Evolutionary conservation across 2,113 vertebrate genomes (phyloP).

Genomic region (Pavo muticus): DNA sequence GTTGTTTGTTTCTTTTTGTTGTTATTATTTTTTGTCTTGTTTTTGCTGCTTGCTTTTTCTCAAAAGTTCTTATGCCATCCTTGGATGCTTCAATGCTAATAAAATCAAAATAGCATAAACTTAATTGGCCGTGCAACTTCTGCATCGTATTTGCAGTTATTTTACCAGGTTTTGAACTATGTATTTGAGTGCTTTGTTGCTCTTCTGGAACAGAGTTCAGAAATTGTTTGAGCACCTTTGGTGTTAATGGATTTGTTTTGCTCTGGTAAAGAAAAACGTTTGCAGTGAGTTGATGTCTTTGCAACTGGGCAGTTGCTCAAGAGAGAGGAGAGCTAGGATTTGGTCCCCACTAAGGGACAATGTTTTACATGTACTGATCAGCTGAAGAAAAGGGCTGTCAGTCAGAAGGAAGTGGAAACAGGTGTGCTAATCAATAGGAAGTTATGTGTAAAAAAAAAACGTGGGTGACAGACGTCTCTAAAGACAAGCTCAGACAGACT

Average conservation of each 20-base stretch:
- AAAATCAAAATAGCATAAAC: neutral
- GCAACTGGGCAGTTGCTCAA: neutral
- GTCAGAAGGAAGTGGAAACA: neutral
- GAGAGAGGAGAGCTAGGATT: neutral
- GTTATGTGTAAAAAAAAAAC: neutral
- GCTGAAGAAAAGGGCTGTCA: neutral
- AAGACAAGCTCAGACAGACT: neutral
- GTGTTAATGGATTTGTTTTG: neutral
- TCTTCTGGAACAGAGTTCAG: neutral
- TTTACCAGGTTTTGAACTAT: neutral
- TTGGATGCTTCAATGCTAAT: neutral
- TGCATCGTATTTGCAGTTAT: neutral
- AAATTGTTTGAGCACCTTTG: neutral
- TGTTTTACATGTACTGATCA: neutral
- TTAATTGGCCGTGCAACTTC: neutral
- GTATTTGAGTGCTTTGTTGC: neutral
- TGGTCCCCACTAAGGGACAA: neutral
- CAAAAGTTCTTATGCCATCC: neutral
- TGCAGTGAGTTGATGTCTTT: neutral
- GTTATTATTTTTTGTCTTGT: too few species aligned
- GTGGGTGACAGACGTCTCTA: neutral
- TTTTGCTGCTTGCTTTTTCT: neutral
- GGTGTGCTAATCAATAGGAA: neutral
- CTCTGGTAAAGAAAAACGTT: neutral
- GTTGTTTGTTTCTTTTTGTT: neutral